Evolutionary conservation across 1,140 invertebrate species (phyloP), one percentile per base, ranked within the genome.

Genomic region (Saccostrea glomerata): DNA sequence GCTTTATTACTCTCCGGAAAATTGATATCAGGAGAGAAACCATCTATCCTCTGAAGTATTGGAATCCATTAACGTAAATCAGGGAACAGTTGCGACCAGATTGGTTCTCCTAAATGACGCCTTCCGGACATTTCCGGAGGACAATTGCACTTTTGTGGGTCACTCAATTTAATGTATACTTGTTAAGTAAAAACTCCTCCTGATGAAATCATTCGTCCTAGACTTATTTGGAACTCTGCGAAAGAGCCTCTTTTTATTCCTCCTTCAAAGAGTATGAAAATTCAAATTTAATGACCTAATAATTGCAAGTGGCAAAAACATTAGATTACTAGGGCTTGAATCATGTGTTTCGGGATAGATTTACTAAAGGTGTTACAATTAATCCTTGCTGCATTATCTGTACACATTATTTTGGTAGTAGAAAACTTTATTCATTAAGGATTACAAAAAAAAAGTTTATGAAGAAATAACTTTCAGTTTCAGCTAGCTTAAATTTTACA

Each of bases 21-120:
- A 77, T 77, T 77, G 70, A 40, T 77, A 77, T 77, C 70, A 77
- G 13, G 70, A 30, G 70, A 77, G 70, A 77, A 77, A 15, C 25
- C 23, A 30, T 17, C 25, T 30, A 11, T 5, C 25, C 70, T 77
- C 70, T 77, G 70, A 77, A 36, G n/a, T 77, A 77, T 77, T 30
- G 23, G 70, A 77, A 30, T 25, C 30, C 25, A 25, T 77, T 25
- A 77, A 40, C 70, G 70, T 77, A 77, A 77, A 77, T 77, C 70
- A 77, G 9, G 70, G 70, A 77, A 77, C 17, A 17, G 17, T 63
- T 63, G 58, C 5, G 58, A n/a, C 30, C 25, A 77, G 70, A 36
- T 77, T 77, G 70, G 1, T 77, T 15, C 25, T 30, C 15, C 25
- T 30, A 30, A 2, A 77, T 11, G 36, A 15, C 30, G 2, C 9